Base-by-base conservation (phyloP, 2,888 invertebrate species). In the Pristionchus entomophagus region DNA sequence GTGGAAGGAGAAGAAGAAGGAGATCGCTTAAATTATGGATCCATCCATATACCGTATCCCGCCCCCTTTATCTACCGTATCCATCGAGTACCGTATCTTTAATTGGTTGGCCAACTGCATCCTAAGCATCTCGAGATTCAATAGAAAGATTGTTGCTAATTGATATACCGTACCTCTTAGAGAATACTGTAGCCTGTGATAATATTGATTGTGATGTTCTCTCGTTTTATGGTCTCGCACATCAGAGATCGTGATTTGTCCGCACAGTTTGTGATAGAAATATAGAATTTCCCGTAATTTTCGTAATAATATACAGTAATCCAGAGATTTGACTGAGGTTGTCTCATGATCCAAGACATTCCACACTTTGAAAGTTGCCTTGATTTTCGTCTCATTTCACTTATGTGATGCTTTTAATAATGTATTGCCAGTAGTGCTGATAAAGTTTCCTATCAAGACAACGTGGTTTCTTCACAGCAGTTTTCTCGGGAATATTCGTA, bases 1-100 rank as follows among this genome's bases (percentile, higher is more conserved):
- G 35, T 93, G 93, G 93, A 90, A 88, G 81, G 84, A 87, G 56
- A 73, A 69, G 53, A 83, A 56, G 56, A 32, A 53, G 8, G 53
- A 38, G n/a, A 78, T 49, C 5, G 78, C 49, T 2, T 78, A 78
- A 29, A 78, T 38, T 69, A 41, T 38, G 38, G 69, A 41, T 38
- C 29, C 19, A 38, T 69, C 12, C 19, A n/a, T 38, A 29, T 69
- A 69, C 38, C 69, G 69, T 41, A 69, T 22, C 38, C 65, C 8
- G 19, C n/a, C 17, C n/a, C 56, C 56, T 22, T 12, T 65, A 19
- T 12, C 38, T 69, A 69, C 69, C 38, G 38, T 38, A 69, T 69
- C 38, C 69, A 4, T 22, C 19, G 38, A 69, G 35, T 69, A 69
- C 38, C 17, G 69, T 29, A 19, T 35, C n/a, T n/a, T n/a, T n/a